phyloP scores from a whole-genome alignment of 2,888 invertebrate species.

The Amphipoea oculea region DNA sequence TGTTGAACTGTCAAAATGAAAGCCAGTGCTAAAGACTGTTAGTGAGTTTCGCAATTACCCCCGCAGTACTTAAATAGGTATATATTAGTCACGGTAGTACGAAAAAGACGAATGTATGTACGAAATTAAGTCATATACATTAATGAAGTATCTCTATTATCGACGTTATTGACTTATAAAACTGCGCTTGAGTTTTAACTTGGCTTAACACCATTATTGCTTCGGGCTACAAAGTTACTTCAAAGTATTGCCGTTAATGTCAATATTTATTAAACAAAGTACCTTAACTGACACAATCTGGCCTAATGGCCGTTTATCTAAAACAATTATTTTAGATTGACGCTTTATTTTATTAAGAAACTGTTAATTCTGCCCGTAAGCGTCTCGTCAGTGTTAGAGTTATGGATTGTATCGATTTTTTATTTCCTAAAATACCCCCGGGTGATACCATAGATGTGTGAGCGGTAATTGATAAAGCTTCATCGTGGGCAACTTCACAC shows the following conservation, averaged over 20 bases:
- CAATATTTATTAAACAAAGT: constrained; percentile 65
- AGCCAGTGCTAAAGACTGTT: not conserved
- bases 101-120: not conserved
- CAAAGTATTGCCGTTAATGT: constrained; percentile 50
- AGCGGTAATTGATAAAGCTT: constrained; percentile 30
- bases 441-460: constrained; percentile 10
- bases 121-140: constrained; percentile 1
- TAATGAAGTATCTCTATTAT: constrained; percentile 27
- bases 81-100: not conserved
- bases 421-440: constrained; percentile 15
- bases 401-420: constrained; percentile 34
- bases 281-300: constrained; percentile 58
- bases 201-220: constrained; percentile 35
- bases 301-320: constrained; percentile 61
- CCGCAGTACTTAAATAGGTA: not conserved
- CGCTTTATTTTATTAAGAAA: constrained; percentile 60
- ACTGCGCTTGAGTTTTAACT: constrained; percentile 22
- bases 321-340: constrained; percentile 60
- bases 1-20: not conserved
- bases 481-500: not conserved
- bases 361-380: constrained; percentile 55
- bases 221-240: constrained; percentile 42
- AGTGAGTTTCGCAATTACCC: no score
- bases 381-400: constrained; percentile 41
- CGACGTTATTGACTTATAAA: constrained; percentile 21